phyloP scores from a whole-genome alignment of 2,797 vertebrate genomes.

The Chelon auratus region DNA sequence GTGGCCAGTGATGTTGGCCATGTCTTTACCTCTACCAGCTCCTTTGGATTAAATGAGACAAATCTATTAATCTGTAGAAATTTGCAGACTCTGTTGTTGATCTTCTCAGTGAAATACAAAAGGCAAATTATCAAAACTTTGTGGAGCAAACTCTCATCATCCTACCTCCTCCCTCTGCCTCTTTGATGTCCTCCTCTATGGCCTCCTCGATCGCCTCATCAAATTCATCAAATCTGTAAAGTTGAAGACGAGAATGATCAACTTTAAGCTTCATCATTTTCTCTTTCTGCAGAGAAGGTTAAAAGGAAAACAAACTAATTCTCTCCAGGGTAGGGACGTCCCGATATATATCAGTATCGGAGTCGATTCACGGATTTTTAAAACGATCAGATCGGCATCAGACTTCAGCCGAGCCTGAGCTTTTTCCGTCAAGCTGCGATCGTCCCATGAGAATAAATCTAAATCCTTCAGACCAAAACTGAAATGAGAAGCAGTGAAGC shows the following conservation, averaged over 20 bases:
- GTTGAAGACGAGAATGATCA: neutral
- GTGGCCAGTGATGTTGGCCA: conserved; percentile 97
- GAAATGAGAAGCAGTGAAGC: neutral
- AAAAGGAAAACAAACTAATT: neutral
- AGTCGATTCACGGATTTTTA: too few species aligned
- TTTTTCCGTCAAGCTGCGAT: neutral
- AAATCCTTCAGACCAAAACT: neutral
- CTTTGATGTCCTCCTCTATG: conserved; percentile 98
- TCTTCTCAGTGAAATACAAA: neutral
- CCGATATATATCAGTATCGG: too few species aligned
- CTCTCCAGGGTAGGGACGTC: neutral
- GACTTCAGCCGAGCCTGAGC: too few species aligned
- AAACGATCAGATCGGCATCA: too few species aligned
- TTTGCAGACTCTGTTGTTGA: neutral
- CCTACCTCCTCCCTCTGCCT: conserved; percentile 96
- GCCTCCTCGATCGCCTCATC: conserved; percentile 99
- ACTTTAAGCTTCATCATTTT: neutral
- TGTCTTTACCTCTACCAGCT: conserved; percentile 96
- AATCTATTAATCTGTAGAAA: neutral
- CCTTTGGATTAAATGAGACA: conserved; percentile 74
- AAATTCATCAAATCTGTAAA: conserved; percentile 95
- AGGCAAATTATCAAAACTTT: too few species aligned
- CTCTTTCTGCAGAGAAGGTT: neutral
- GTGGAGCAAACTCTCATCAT: neutral
- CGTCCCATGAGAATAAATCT: neutral